These are phyloP conservation scores for Aphidius ervi DNA, from an alignment of 1,140 invertebrate species.

Conservation along the genomic window DNA sequence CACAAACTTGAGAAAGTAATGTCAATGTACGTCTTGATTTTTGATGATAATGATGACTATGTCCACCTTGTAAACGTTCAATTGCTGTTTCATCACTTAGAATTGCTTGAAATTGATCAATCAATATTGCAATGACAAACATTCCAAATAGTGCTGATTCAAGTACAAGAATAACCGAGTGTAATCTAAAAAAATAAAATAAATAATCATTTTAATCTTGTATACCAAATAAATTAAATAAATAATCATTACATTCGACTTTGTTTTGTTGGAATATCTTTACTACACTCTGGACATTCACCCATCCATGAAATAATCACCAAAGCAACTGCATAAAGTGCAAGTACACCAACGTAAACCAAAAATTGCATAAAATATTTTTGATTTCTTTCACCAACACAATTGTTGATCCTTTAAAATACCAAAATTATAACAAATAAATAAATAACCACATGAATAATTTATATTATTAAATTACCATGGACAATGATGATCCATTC, in stretches of 20 bases:
- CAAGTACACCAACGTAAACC: slow-evolving; percentile 68
- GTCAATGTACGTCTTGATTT: slow-evolving; percentile 63
- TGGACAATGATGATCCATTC: slow-evolving; percentile 91
- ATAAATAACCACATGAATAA: slow-evolving; percentile 25
- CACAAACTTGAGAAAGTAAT: slow-evolving; percentile 76
- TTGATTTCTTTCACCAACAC: slow-evolving; percentile 90
- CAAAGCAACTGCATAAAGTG: slow-evolving; percentile 66
- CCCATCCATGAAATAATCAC: slow-evolving; percentile 72
- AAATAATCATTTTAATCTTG: slow-evolving; percentile 25
- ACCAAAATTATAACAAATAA: slow-evolving; percentile 17
- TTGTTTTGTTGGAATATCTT: slow-evolving; percentile 68
- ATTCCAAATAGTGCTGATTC: slow-evolving; percentile 84
- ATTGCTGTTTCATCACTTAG: slow-evolving; percentile 77
- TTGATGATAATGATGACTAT: slow-evolving; percentile 61
- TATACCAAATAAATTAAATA: background rate
- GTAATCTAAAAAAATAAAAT: slow-evolving; percentile 61
- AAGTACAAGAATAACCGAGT: slow-evolving; percentile 78
- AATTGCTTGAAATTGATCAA: slow-evolving; percentile 85
- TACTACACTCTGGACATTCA: slow-evolving; percentile 67
- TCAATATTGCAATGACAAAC: slow-evolving; percentile 84
- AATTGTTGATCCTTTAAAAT: slow-evolving; percentile 83
- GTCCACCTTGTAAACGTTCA: slow-evolving; percentile 67
- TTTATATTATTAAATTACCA: slow-evolving; percentile 53
- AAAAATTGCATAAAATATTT: slow-evolving; percentile 93
- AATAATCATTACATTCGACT: slow-evolving; percentile 66